Base-by-base conservation (phyloP, 1,140 invertebrate genomes). In the Oscheius sp. region DNA sequence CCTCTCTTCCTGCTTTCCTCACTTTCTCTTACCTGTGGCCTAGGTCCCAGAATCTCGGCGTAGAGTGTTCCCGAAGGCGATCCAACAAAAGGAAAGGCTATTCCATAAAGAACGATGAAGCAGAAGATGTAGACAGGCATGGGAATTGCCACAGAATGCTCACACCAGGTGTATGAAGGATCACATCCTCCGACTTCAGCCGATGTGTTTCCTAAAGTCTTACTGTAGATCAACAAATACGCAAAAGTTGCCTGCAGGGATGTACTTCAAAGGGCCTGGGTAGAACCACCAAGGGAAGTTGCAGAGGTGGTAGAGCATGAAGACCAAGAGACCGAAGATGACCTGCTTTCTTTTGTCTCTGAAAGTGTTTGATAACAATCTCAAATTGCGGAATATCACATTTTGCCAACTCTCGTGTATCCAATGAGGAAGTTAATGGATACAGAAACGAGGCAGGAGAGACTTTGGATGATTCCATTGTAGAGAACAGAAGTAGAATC, bases 231-330 rank as follows among this genome's bases (percentile, higher is more conserved):
- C 7, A 3, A 62, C 3, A 34, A n/a, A n/a, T n/a, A n/a, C n/a
- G n/a, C n/a, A 62, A 29, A 70, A 13, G 10, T 2, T 61, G 61
- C 68, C 68, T 61, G 46, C 52, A 10, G 69, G 69, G 15, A 71
- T 20, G 26, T 46, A 71, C 20, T 71, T 46, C 45, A 71, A 26
- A 3, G 75, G 75, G n/a, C 75, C 75, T 0, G 46, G 35, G 35
- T 68, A 76, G 66, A 76, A 76, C 31, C 59, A 62, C 73, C 72
- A 76, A 36, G 75, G 75, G 35, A 68, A 69, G 55, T 63, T 76
- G 36, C 69, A 45, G 15, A 76, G n/a, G 46, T 76, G 75, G 58
- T 77, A 76, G 18, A 65, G 55, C 0, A 67, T 42, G 35, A 76
- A 76, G 10, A 75, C 52, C 18, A 15, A 23, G 31, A 76, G 34